Evolutionary conservation across 2,113 vertebrate species (phyloP).

Genomic region (Chauna torquata): DNA sequence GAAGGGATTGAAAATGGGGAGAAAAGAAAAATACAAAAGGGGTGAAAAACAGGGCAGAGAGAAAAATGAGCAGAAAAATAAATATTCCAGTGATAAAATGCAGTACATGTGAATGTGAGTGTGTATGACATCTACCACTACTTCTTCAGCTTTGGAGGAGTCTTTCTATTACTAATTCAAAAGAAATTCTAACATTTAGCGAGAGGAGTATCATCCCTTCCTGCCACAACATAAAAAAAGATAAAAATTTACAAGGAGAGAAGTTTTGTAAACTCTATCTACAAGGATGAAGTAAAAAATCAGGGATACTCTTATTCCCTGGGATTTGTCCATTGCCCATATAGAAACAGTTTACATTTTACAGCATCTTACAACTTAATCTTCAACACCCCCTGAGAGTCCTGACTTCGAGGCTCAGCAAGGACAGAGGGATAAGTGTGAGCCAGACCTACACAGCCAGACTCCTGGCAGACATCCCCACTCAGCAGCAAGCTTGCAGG

Average conservation of each 20-base stretch:
- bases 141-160: background rate
- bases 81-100: background rate
- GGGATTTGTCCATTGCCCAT: background rate
- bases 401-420: background rate
- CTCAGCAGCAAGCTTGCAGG: background rate
- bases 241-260: background rate
- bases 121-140: background rate
- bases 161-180: background rate
- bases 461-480: background rate
- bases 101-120: background rate
- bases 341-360: background rate
- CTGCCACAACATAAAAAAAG: background rate
- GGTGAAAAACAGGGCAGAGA: background rate
- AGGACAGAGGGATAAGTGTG: background rate
- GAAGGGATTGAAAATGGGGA: background rate
- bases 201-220: background rate
- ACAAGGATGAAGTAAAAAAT: background rate
- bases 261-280: background rate
- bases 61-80: background rate
- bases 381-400: background rate
- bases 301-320: background rate
- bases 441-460: background rate
- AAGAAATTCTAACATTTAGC: background rate
- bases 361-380: background rate
- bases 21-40: background rate